A percentile compares a stretch with the other conserved stretches of the same genome.
These are phyloP conservation scores for Tinea semifulvella DNA, from an alignment of 2,888 invertebrate genomes.

Conservation along the genomic window DNA sequence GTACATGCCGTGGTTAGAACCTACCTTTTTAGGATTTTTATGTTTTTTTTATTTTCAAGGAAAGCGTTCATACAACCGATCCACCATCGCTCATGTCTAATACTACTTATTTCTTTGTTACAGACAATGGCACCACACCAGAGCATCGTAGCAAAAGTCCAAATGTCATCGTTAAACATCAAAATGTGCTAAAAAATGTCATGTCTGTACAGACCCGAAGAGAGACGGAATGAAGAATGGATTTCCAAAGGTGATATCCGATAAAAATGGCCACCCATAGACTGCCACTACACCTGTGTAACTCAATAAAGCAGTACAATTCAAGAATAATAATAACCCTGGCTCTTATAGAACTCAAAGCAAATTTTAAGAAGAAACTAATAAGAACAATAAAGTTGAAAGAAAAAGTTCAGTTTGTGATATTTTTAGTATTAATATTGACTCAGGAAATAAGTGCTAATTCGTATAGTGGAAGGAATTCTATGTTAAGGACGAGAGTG, in stretches of 20 bases:
- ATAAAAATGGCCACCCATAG: conserved; percentile 55
- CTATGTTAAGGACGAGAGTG: conserved; percentile 79
- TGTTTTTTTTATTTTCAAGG: no score
- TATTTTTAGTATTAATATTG: conserved; percentile 41
- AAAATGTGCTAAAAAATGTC: not conserved
- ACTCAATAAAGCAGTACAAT: conserved; percentile 56
- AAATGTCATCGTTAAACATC: not conserved
- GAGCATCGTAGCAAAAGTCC: not conserved
- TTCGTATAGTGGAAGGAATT: conserved; percentile 63
- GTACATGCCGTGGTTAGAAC: no score
- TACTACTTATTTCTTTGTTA: not conserved
- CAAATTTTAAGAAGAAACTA: conserved; percentile 20
- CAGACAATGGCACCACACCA: not conserved
- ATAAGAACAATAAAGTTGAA: conserved; percentile 24
- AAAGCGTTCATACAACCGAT: no score
- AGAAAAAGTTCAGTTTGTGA: conserved; percentile 37
- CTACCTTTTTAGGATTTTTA: no score
- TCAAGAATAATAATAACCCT: conserved; percentile 2
- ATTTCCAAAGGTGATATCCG: conserved; percentile 55
- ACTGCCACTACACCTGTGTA: conserved; percentile 58
- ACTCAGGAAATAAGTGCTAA: conserved; percentile 45
- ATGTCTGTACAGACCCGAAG: conserved; percentile 18
- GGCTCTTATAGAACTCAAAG: conserved; percentile 22
- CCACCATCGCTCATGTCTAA: no score
- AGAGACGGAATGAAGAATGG: conserved; percentile 42